A percentile compares a stretch with the other conserved stretches of the same genome.
These are phyloP conservation scores for Leptodactylus fuscus DNA, from an alignment of 2,113 vertebrate genomes.

Conservation along the genomic window DNA sequence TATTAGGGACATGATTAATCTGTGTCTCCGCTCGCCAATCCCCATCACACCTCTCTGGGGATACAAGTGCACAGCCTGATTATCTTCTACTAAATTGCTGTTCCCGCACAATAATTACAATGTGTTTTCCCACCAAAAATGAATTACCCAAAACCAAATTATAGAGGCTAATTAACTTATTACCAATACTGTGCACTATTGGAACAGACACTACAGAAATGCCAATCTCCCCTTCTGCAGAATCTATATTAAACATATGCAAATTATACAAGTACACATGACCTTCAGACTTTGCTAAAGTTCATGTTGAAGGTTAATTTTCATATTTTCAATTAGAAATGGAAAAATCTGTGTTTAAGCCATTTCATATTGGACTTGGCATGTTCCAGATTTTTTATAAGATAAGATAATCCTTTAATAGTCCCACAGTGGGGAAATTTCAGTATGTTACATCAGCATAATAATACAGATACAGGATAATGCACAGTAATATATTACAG, in stretches of 20 bases:
- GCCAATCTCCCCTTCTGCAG: not conserved
- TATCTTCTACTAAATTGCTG: conserved; percentile 58
- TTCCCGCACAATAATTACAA: conserved; percentile 57
- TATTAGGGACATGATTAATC: conserved; percentile 57
- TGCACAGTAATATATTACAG: no score
- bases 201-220: conserved; percentile 32
- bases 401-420: no score
- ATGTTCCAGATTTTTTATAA: no score
- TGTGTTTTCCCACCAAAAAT: conserved; percentile 55
- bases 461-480: no score
- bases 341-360: not conserved
- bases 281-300: conserved; percentile 30
- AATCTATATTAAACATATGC: conserved; percentile 28
- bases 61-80: conserved; percentile 46
- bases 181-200: conserved; percentile 42
- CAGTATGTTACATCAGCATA: no score
- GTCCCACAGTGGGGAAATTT: no score
- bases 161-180: conserved; percentile 58
- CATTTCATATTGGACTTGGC: not conserved
- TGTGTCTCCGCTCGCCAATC: conserved; percentile 44
- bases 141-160: conserved; percentile 58
- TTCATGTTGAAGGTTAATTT: conserved; percentile 20
- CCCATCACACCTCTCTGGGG: conserved; percentile 45
- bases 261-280: conserved; percentile 35
- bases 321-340: conserved; percentile 10